Base-by-base conservation (phyloP, 2,113 vertebrate species). In the Mirza zaza region DNA sequence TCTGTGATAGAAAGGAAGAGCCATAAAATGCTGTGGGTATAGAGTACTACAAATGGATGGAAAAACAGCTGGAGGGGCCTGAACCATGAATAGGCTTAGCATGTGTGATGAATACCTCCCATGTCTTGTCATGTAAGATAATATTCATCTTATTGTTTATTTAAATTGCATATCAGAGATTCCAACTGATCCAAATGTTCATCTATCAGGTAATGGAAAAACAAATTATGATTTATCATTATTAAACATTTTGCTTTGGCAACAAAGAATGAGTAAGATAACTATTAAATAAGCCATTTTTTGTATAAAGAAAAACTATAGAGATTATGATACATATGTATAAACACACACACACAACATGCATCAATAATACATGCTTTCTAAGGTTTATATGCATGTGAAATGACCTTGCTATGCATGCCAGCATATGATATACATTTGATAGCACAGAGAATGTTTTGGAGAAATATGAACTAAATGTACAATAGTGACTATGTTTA, bases 11-110 rank as follows among this genome's bases (percentile, higher is more conserved):
- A 77, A 63, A n/a, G 12, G 11, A 83, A 50, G 8, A 70, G 6
- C 5, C 3, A 42, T 14, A 50, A 0, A 25, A 13, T 61, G 8
- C 20, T 18, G 15, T 36, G 4, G 2, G 2, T 65, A 5, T 13
- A 70, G 42, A 39, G 5, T 34, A 6, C 32, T 39, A 75, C 2
- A 36, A n/a, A 14, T 6, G 81, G n/a, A 70, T 13, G 13, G 25
- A 86, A 70, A 1, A 36, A 27, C 52, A 80, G 5, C 23, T 39
- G 6, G 21, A 18, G 2, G 25, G 0, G 2, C 2, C 21, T 75
- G 25, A 80, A 68, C 80, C 32, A 73, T 32, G 9, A 50, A 20
- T 20, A 75, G 6, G 5, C 27, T 12, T 81, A 18, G 20, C 5
- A 48, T 13, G 1, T 36, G 1, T 63, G 25, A n/a, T 13, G 34